A percentile compares a stretch with the other conserved stretches of the same genome.
These are phyloP conservation scores for Accipiter cooperii DNA, from an alignment of 2,113 vertebrate species.

Conservation along the genomic window DNA sequence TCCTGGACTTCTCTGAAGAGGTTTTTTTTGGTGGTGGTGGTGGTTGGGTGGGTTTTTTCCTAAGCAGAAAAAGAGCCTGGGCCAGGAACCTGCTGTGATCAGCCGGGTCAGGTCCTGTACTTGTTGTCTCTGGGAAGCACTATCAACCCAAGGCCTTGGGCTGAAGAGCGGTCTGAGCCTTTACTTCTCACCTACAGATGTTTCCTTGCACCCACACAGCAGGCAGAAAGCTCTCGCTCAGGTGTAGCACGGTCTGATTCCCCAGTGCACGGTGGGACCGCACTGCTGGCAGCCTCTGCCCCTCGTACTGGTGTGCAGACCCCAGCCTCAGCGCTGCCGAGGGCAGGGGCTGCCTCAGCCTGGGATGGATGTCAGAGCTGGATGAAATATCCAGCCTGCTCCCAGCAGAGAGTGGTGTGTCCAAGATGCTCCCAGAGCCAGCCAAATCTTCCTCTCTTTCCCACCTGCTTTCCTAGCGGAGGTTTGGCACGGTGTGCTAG, in stretches of 20 bases:
- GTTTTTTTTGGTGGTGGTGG: neutral
- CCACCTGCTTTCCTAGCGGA: neutral
- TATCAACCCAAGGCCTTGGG: neutral
- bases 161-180: neutral
- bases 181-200: neutral
- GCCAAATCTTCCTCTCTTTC: neutral
- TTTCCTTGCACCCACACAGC: neutral
- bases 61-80: neutral
- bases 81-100: neutral
- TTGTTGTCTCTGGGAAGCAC: neutral
- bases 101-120: neutral
- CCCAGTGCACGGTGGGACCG: neutral
- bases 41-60: neutral
- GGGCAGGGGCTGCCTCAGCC: neutral
- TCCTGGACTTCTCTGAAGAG: neutral
- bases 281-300: neutral
- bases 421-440: neutral
- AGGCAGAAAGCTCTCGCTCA: neutral
- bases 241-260: fast-evolving
- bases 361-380: neutral
- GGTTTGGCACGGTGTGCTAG: neutral
- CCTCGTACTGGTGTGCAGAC: neutral
- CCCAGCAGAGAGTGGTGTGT: neutral
- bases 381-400: neutral
- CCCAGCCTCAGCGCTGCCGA: neutral